These are phyloP conservation scores for Eidolon helvum DNA, from an alignment of 2,113 vertebrate genomes.

Conservation along the genomic window DNA sequence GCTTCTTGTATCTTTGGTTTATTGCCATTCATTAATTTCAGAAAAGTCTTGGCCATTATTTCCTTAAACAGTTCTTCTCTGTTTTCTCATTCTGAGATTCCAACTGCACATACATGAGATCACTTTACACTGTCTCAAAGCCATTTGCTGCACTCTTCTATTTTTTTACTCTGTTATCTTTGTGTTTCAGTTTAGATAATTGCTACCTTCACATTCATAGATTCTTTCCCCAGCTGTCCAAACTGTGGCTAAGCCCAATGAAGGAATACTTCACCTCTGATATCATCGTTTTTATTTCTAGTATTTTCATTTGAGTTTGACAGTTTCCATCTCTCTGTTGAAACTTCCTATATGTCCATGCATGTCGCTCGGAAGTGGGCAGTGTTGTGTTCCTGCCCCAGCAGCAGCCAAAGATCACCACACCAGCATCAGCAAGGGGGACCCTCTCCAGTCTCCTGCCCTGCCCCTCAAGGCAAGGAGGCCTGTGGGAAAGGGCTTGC, in stretches of 20 bases:
- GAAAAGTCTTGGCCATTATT: not conserved
- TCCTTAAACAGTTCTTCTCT: not conserved
- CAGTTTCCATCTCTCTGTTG: not conserved
- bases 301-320: not conserved
- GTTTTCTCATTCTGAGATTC: not conserved
- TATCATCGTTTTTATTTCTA: not conserved
- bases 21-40: not conserved
- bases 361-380: not conserved
- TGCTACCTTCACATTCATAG: not conserved
- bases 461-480: not conserved
- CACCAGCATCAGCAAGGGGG: not conserved
- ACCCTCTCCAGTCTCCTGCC: not conserved
- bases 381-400: not conserved
- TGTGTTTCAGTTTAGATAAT: not conserved
- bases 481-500: not conserved
- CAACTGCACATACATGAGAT: not conserved
- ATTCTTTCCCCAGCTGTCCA: not conserved
- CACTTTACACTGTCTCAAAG: not conserved
- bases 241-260: not conserved
- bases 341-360: not conserved
- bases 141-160: not conserved
- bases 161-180: not conserved
- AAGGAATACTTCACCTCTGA: not conserved
- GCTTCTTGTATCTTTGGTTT: not conserved
- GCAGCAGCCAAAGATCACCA: not conserved